These are phyloP conservation scores for Ramazzottius varieornatus DNA, from an alignment of 2,888 invertebrate species.

Conservation along the genomic window DNA sequence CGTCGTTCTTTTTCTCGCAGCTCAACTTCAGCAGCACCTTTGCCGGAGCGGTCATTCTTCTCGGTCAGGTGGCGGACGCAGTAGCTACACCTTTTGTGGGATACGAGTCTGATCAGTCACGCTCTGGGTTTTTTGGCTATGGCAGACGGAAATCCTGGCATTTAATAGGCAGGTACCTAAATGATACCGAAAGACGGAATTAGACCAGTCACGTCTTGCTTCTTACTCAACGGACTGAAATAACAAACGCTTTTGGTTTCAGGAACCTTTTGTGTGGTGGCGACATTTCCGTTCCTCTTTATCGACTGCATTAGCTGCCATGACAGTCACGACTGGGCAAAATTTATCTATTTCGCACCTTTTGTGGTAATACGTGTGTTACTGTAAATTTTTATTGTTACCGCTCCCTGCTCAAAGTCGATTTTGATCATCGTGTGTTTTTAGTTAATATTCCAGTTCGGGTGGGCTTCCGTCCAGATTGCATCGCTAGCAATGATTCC, in stretches of 20 bases:
- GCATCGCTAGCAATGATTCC: conserved; percentile 31
- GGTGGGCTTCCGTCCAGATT: conserved; percentile 31
- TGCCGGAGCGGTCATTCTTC: conserved; percentile 38
- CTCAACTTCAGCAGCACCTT: conserved; percentile 25
- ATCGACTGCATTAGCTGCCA: conserved; percentile 42
- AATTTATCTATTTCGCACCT: conserved; percentile 30
- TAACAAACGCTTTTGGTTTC: conserved; percentile 16
- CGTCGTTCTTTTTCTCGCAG: not conserved
- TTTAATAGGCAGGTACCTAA: conserved; percentile 41
- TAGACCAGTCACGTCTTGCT: not conserved
- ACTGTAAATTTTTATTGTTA: conserved; percentile 28
- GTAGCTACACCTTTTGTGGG: conserved; percentile 65
- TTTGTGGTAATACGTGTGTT: too few relatives aligned
- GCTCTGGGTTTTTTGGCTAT: conserved; percentile 32
- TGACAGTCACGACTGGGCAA: conserved; percentile 35
- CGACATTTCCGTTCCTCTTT: conserved; percentile 65
- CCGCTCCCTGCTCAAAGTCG: too few relatives aligned
- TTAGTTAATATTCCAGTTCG: conserved; percentile 30
- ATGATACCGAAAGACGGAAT: not conserved
- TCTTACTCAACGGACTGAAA: not conserved
- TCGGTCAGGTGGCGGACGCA: conserved; percentile 50
- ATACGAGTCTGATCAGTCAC: conserved; percentile 42
- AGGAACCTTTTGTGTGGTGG: conserved; percentile 46
- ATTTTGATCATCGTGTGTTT: too few relatives aligned
- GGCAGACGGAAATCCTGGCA: conserved; percentile 69